phyloP scores from a whole-genome alignment of 2,113 vertebrate species.

The Eulemur rufifrons region DNA sequence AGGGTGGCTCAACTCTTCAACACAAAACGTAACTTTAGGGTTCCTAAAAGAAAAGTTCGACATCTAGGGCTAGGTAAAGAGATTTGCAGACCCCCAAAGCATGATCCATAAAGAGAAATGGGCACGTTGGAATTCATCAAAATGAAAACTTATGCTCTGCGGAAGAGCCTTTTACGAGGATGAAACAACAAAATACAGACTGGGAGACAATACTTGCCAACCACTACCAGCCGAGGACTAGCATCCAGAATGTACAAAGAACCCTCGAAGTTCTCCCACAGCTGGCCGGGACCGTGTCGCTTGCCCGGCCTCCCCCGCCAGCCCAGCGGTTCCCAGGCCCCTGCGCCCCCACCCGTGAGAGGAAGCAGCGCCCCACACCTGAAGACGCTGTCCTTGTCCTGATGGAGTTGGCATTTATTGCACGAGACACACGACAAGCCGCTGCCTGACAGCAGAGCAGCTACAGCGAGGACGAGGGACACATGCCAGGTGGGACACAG shows the following conservation, averaged over 20 bases:
- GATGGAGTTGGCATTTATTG: neutral
- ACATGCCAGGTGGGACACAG: neutral
- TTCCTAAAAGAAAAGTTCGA: neutral
- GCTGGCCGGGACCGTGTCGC: too few species aligned
- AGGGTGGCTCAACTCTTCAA: neutral
- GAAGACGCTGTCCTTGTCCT: neutral
- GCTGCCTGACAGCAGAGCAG: too few species aligned
- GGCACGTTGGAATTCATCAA: neutral
- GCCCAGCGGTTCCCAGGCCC: neutral
- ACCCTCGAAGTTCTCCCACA: neutral
- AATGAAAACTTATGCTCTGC: neutral
- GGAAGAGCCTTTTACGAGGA: neutral
- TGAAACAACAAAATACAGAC: neutral
- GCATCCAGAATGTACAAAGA: neutral
- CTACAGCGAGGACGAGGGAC: neutral
- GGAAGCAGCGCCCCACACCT: neutral
- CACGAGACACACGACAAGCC: too few species aligned
- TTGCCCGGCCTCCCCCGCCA: neutral
- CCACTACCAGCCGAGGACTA: neutral
- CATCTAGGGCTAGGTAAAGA: neutral
- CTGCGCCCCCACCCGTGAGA: rapidly evolving
- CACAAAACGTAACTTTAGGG: neutral
- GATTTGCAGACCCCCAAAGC: neutral
- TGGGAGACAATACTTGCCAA: neutral
- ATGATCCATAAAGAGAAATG: neutral